A percentile compares a stretch with the other conserved stretches of the same genome.
These are phyloP conservation scores for Hyles lineata DNA, from an alignment of 2,888 invertebrate species.

Conservation along the genomic window DNA sequence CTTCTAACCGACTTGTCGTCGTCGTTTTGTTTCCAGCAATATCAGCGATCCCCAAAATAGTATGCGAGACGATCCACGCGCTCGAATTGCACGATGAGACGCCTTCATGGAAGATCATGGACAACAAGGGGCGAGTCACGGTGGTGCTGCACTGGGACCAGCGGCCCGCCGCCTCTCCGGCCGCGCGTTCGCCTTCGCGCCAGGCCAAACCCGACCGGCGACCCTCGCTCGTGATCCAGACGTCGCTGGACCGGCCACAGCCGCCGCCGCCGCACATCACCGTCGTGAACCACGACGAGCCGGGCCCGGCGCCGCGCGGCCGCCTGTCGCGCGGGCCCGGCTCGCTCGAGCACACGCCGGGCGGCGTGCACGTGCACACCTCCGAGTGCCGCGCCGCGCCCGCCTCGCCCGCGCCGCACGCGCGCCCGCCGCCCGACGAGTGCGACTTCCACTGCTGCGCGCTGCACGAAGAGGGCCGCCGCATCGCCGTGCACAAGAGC, in stretches of 20 bases:
- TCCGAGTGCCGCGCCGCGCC: conserved; percentile 88
- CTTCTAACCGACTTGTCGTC: too few relatives aligned
- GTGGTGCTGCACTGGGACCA: conserved; percentile 99
- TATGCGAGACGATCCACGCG: conserved; percentile 98
- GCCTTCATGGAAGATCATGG: conserved; percentile 99
- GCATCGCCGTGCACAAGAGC: conserved; percentile 96
- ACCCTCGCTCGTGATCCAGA: conserved; percentile 90
- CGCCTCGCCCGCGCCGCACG: conserved; percentile 78
- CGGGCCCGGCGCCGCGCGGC: conserved; percentile 88
- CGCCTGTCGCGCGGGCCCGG: conserved; percentile 90
- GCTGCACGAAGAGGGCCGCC: conserved; percentile 95
- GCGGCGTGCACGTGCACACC: conserved; percentile 93
- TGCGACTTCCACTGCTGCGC: conserved; percentile 98
- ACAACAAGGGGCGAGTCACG: conserved; percentile 98
- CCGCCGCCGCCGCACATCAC: conserved; percentile 94
- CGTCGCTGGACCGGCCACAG: conserved; percentile 89
- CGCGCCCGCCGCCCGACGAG: conserved; percentile 89
- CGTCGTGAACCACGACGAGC: conserved; percentile 96
- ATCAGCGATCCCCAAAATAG: conserved; percentile 97
- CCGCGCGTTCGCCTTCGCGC: conserved; percentile 82
- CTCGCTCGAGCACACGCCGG: conserved; percentile 85
- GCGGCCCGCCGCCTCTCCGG: conserved; percentile 88
- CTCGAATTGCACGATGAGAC: conserved; percentile 98
- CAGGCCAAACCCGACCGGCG: conserved; percentile 84
- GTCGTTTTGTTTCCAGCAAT: conserved; percentile 88